Evolutionary conservation across 2,888 invertebrate genomes (phyloP).

Genomic region (Serrognathus titanus): DNA sequence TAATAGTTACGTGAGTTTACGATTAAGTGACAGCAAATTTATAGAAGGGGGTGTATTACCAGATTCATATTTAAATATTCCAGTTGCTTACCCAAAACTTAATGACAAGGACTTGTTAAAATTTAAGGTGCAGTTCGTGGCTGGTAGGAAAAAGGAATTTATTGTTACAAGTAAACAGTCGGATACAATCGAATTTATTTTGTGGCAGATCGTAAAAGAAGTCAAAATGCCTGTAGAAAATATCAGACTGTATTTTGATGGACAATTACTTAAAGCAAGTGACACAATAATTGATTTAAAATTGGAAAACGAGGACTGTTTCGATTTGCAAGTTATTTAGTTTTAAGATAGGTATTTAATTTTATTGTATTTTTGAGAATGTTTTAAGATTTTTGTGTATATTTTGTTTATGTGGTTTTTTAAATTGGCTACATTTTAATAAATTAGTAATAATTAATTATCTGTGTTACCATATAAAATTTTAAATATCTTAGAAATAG

Average conservation of each 20-base stretch:
- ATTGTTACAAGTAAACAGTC: conserved; percentile 6
- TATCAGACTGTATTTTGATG: conserved; percentile 15
- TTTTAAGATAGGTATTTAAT: neutral
- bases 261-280: conserved; percentile 6
- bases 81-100: neutral
- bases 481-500: no score
- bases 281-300: conserved; percentile 5
- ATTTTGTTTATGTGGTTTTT: no score
- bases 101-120: neutral
- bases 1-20: conserved; percentile 12
- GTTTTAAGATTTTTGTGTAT: no score
- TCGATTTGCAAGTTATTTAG: conserved; percentile 4
- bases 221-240: conserved; percentile 8
- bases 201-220: conserved; percentile 14
- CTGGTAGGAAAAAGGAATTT: conserved; percentile 1
- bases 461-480: no score
- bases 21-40: conserved; percentile 3
- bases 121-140: conserved; percentile 11
- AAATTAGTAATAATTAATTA: no score
- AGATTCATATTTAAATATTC: conserved; percentile 7
- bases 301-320: conserved; percentile 14
- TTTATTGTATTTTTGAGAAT: no score
- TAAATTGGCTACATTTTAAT: no score
- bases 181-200: conserved; percentile 14
- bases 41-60: conserved; percentile 17